A percentile compares a stretch with the other conserved stretches of the same genome.
Conservation (phyloP, 2,888 invertebrate species). For the Brassicogethes aeneus region DNA sequence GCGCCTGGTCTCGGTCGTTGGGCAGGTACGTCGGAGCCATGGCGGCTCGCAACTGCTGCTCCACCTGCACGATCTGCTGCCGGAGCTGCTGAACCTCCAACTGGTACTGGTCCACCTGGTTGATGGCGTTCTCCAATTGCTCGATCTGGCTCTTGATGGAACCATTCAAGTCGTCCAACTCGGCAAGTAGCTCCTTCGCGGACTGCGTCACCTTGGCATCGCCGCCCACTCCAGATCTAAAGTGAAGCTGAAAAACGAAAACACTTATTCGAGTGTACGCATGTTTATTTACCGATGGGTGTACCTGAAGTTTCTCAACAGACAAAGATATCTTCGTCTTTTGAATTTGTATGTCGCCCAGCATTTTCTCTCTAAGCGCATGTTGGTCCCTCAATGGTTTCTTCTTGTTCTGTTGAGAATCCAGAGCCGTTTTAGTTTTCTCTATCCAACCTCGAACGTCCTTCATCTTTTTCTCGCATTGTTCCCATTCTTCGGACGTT, state of each 20-base stretch:
- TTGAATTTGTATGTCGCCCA: slow-evolving; percentile 80
- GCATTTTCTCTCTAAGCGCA: slow-evolving; percentile 74
- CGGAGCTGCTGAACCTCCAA: slow-evolving; percentile 78
- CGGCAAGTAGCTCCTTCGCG: slow-evolving; percentile 58
- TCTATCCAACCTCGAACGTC: slow-evolving; percentile 86
- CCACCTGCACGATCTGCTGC: slow-evolving; percentile 76
- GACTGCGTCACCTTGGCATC: slow-evolving; percentile 65
- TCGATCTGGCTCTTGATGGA: slow-evolving; percentile 54
- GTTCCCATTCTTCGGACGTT: slow-evolving; percentile 91
- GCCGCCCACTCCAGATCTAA: slow-evolving; percentile 76
- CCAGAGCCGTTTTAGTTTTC: slow-evolving; percentile 67
- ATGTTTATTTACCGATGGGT: neutral
- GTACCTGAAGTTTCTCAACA: slow-evolving; percentile 81
- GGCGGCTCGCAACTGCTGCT: slow-evolving; percentile 76
- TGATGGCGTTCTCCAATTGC: slow-evolving; percentile 65
- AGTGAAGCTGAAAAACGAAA: slow-evolving; percentile 60
- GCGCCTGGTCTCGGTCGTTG: slow-evolving; percentile 72
- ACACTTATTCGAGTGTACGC: neutral
- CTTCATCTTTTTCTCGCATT: slow-evolving; percentile 88
- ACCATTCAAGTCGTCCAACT: slow-evolving; percentile 59
- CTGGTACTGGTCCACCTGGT: slow-evolving; percentile 81
- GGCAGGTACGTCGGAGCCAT: slow-evolving; percentile 77
- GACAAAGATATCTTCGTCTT: slow-evolving; percentile 83
- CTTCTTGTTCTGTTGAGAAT: slow-evolving; percentile 75
- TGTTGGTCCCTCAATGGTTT: slow-evolving; percentile 82